Conservation (phyloP, 2,113 vertebrate species). For the Crotophaga sulcirostris region DNA sequence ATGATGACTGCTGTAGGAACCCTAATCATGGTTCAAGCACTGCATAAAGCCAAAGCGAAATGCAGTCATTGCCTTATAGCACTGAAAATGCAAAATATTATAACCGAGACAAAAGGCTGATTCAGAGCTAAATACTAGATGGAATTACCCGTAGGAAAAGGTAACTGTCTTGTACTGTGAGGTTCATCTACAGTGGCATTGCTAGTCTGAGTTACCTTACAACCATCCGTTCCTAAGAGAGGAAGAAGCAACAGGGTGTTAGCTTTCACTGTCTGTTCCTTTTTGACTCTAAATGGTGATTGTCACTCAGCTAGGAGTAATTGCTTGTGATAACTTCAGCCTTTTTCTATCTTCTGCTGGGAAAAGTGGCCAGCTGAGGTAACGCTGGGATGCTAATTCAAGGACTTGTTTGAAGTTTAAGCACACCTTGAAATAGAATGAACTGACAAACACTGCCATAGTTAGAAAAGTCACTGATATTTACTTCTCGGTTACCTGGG, state of each 20-base stretch:
- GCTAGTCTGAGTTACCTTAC: not conserved
- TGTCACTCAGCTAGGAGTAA: not conserved
- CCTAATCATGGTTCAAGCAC: not conserved
- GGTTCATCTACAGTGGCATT: not conserved
- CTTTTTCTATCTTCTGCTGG: not conserved
- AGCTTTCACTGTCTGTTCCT: not conserved
- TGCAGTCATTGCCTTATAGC: not conserved
- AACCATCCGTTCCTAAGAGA: not conserved
- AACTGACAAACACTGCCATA: not conserved
- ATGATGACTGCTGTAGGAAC: not conserved
- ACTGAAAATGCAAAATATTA: not conserved
- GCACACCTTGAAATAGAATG: not conserved
- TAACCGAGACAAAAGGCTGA: not conserved
- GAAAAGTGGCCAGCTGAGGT: not conserved
- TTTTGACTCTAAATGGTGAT: not conserved
- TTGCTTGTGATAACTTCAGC: not conserved
- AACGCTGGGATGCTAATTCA: not conserved
- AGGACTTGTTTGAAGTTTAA: not conserved
- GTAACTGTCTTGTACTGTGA: not conserved
- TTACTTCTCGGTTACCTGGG: not conserved
- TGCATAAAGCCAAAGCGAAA: not conserved
- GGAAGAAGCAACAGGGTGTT: not conserved
- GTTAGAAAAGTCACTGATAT: not conserved
- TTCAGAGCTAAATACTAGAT: not conserved
- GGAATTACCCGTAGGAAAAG: not conserved